These are phyloP conservation scores for Echinops telfairi DNA, from an alignment of 2,113 vertebrate species.

Conservation along the genomic window DNA sequence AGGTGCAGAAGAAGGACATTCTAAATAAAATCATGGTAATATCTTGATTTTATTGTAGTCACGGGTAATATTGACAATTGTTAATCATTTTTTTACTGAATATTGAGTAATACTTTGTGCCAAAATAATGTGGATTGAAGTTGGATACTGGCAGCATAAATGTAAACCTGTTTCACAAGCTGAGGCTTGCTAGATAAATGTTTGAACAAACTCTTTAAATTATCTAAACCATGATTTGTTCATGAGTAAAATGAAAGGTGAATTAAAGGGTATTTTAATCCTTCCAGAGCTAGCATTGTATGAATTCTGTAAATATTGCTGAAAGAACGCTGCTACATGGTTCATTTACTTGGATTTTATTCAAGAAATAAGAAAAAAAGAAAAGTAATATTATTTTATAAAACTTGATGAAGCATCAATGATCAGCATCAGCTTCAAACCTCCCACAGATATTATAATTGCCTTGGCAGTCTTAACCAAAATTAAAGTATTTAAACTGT, in stretches of 20 bases:
- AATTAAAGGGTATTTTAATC: background rate
- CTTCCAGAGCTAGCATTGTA: background rate
- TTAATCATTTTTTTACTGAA: background rate
- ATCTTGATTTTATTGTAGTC: background rate
- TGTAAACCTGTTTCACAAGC: background rate
- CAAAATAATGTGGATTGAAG: background rate
- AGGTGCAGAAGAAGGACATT: background rate
- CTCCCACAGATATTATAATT: conserved; percentile 83
- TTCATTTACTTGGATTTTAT: conserved; percentile 72
- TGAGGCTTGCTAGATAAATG: background rate
- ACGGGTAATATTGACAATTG: background rate
- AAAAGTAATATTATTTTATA: conserved; percentile 72
- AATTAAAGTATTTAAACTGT: conserved; percentile 76
- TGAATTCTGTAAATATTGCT: background rate
- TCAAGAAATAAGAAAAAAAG: conserved; percentile 66
- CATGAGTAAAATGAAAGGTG: conserved; percentile 3
- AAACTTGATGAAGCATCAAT: conserved; percentile 78
- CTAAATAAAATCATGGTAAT: background rate
- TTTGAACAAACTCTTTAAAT: conserved; percentile 29
- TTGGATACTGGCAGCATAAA: background rate
- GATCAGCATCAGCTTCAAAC: conserved; percentile 77
- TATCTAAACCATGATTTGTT: background rate
- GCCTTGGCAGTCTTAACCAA: conserved; percentile 79
- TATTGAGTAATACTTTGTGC: background rate
- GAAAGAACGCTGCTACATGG: conserved; percentile 60